Evolutionary conservation across 92 coral and sea anemone species (phyloP), one percentile per base, ranked within the genome.

Genomic region (Porites lobata): DNA sequence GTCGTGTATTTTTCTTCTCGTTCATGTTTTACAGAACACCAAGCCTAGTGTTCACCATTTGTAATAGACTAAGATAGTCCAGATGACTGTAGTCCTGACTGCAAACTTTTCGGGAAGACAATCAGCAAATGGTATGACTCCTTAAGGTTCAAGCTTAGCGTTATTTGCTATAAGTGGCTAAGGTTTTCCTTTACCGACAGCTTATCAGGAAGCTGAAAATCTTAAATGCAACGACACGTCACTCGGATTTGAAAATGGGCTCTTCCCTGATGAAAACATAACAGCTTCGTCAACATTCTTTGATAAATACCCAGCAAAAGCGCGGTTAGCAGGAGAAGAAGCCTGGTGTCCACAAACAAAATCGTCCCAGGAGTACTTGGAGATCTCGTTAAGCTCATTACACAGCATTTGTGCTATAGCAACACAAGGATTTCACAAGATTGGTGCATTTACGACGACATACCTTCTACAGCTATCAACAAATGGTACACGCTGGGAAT

Each of bases 281-380:
- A 43, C 29, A 47, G 87, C 80, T 3, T n/a, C 72, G 2, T 74
- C 87, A 1, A 43, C 80, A 15, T 50, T 43, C 8, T 12, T 0
- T 13, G 64, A 26, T 26, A 32, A 50, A 8, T 24, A 2, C 38
- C 74, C 87, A 2, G 8, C 22, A 8, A 63, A 73, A 19, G 87
- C 80, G 19, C 71, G 87, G 53, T 32, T 84, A 9, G 87, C 80
- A 3, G 87, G 74, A 8, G 62, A 72, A 15, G 54, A 47, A 13
- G 87, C 80, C 52, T 84, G 87, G 87, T 84, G 87, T 14, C 87
- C 87, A 51, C 20, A 58, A 24, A 9, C 57, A 15, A 74, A 74
- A 17, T 73, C 72, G 9, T 72, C 87, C 8, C 57, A 47, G 5
- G 80, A 62, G 18, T 73, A 62, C 74, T 74, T 84, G 65, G 80